phyloP scores from a whole-genome alignment of 2,888 invertebrate genomes.

The Acanthosepion esculentum region DNA sequence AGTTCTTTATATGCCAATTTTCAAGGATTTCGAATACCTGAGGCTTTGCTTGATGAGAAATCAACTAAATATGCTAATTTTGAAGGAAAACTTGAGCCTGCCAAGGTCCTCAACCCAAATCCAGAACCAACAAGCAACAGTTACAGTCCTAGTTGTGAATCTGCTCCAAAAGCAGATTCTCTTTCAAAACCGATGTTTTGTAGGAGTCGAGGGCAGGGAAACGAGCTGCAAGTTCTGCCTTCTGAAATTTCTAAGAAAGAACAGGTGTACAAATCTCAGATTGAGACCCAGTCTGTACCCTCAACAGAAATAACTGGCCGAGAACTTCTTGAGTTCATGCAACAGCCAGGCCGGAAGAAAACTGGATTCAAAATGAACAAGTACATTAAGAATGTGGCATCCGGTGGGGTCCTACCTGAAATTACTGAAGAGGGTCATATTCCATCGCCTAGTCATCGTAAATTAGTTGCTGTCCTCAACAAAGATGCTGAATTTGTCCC shows the following conservation, averaged over 20 bases:
- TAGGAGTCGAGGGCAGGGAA: neutral
- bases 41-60: neutral
- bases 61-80: slow-evolving; percentile 36
- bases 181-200: neutral
- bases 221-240: neutral
- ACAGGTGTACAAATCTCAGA: neutral
- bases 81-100: neutral
- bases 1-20: slow-evolving; percentile 40
- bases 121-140: neutral
- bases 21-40: slow-evolving; percentile 35
- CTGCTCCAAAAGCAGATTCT: neutral
- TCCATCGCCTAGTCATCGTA: neutral
- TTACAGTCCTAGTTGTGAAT: neutral
- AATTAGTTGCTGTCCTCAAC: neutral
- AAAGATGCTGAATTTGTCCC: neutral
- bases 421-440: neutral
- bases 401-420: neutral
- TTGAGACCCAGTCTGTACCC: neutral
- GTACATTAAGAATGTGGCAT: neutral
- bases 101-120: neutral
- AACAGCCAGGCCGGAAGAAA: neutral
- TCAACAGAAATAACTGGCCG: neutral
- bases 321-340: neutral
- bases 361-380: neutral
- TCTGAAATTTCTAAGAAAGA: neutral